Evolutionary conservation across 2,797 vertebrate genomes (phyloP).

Genomic region (Antrozous pallidus): DNA sequence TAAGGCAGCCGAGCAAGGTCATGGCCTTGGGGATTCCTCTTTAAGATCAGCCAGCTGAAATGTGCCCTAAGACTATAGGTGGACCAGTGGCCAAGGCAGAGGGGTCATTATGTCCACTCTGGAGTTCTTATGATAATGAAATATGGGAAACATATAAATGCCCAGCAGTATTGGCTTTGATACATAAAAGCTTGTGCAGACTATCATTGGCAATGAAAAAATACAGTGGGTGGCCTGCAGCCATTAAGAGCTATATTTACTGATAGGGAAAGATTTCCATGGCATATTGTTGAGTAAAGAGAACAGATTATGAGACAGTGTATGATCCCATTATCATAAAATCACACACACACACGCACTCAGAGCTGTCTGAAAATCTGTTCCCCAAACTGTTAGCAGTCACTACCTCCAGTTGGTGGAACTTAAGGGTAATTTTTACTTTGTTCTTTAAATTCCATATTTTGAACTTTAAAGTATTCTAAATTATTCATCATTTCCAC

Average conservation of each 20-base stretch:
- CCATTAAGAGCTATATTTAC: conserved; percentile 1
- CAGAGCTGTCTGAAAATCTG: conserved; percentile 59
- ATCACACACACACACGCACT: not conserved
- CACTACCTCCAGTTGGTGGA: conserved; percentile 37
- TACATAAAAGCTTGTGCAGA: not conserved
- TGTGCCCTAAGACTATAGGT: not conserved
- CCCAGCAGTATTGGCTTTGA: not conserved
- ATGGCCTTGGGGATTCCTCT: not conserved
- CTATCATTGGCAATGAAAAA: not conserved
- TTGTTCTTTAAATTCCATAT: conserved; percentile 50
- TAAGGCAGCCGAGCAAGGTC: not conserved
- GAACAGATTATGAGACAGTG: conserved; percentile 64
- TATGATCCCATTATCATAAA: conserved; percentile 54
- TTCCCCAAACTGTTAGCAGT: conserved; percentile 63
- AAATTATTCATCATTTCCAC: not conserved
- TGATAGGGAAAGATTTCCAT: conserved; percentile 16
- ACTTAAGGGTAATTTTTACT: conserved; percentile 58
- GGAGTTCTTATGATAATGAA: not conserved
- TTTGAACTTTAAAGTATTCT: conserved; percentile 39
- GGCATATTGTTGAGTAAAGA: conserved; percentile 59
- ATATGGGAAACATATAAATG: not conserved
- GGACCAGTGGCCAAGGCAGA: not conserved
- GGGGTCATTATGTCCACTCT: not conserved
- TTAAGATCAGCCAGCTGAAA: not conserved
- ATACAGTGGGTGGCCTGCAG: not conserved